phyloP scores from a whole-genome alignment of 2,888 invertebrate species.

The Chironomus tentans region DNA sequence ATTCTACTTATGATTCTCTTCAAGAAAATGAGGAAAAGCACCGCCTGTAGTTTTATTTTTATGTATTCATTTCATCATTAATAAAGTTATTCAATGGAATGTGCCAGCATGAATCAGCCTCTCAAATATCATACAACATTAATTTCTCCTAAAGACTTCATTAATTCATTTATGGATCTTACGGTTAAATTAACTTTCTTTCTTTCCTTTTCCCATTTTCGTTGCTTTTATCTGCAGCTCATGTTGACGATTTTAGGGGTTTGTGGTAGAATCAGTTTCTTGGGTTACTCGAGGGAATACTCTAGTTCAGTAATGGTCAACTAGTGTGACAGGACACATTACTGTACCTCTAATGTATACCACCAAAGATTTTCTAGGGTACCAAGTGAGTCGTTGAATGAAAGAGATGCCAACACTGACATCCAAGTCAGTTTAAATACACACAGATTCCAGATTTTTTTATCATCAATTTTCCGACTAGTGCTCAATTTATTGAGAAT shows the following conservation, averaged over 20 bases:
- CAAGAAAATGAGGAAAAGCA: background rate
- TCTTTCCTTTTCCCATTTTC: background rate
- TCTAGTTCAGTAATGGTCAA: too few species aligned
- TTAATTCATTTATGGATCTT: constrained; percentile 22
- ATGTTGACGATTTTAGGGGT: background rate
- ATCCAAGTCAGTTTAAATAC: too few species aligned
- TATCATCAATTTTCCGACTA: too few species aligned
- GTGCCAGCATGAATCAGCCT: background rate
- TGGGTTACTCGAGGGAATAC: too few species aligned
- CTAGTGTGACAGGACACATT: too few species aligned
- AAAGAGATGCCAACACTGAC: too few species aligned
- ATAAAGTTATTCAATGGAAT: background rate
- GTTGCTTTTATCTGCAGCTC: background rate
- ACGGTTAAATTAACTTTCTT: background rate
- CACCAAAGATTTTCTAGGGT: too few species aligned
- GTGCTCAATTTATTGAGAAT: too few species aligned
- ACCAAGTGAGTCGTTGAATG: too few species aligned
- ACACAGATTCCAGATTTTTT: too few species aligned
- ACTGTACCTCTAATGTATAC: too few species aligned
- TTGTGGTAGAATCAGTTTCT: too few species aligned
- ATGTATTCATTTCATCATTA: background rate
- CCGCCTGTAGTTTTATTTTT: background rate
- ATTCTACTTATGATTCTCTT: background rate
- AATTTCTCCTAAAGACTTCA: constrained; percentile 24
- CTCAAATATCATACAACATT: constrained; percentile 13